A percentile compares a stretch with the other conserved stretches of the same genome.
phyloP scores from a whole-genome alignment of 2,888 invertebrate genomes.

The Acheta domesticus region DNA sequence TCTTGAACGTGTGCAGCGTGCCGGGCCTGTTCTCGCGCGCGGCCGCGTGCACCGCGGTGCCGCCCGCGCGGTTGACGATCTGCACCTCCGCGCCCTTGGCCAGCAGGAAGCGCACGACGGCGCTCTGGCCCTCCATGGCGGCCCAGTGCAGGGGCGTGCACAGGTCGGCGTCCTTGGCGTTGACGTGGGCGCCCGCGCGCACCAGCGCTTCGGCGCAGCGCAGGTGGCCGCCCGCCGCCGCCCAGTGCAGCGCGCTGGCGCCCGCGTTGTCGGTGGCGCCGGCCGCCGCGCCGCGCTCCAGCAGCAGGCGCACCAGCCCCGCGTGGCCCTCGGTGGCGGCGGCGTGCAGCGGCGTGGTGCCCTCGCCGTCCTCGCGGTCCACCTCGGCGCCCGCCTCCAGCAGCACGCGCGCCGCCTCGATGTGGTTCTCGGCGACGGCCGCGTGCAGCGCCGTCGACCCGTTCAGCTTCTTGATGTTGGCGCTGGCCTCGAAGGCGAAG shows the following conservation, averaged over 20 bases:
- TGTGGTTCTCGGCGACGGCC: background rate
- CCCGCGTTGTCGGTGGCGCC: background rate
- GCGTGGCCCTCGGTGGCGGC: conserved; percentile 5
- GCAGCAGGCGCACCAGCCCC: background rate
- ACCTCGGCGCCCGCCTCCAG: background rate
- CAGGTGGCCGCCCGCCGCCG: background rate
- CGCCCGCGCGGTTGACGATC: background rate
- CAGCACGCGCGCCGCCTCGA: background rate
- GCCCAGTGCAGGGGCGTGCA: background rate
- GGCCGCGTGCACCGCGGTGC: background rate
- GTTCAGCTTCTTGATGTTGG: background rate
- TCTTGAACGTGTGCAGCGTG: background rate
- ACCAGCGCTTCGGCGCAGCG: background rate
- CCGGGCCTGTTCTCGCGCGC: background rate
- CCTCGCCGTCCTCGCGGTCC: background rate
- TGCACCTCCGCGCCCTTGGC: background rate
- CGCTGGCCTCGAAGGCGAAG: background rate
- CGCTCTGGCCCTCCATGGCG: background rate
- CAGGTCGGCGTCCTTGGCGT: background rate
- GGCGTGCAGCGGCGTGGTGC: background rate
- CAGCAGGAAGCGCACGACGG: background rate
- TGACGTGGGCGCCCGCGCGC: background rate
- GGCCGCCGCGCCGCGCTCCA: background rate
- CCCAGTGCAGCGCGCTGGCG: background rate
- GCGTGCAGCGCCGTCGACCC: background rate